Base-by-base conservation (phyloP, 2,888 invertebrate species). In the Scaptodrosophila latifasciaeformis region DNA sequence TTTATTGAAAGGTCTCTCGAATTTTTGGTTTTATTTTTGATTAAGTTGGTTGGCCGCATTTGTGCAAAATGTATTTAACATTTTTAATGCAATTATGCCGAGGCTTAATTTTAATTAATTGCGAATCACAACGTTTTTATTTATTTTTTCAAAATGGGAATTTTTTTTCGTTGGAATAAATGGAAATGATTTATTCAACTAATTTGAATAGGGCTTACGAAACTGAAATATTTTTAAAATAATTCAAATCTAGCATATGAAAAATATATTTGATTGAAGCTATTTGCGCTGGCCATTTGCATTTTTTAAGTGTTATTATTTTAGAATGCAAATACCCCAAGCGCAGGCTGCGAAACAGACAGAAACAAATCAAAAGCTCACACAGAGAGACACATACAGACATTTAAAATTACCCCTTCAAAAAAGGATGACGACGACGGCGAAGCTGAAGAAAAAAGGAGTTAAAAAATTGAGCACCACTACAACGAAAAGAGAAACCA, bases 291-390 rank as follows among this genome's bases (percentile, higher is more conserved):
- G n/a, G n/a, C n/a, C 27, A 27, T 27, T 27, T 27, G 9, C 27
- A 27, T 27, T 27, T 9, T 27, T 27, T n/a, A n/a, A n/a, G n/a
- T n/a, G n/a, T 64, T 60, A 56, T 67, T 67, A 60, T 74, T 57
- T 57, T 37, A 64, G 77, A 77, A 77, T 70, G 58, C 77, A 77
- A 66, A 51, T 53, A 54, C 40, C 31, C 50, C 44, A 42, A 31
- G 30, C 37, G 29, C 39, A 55, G n/a, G 39, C 24, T 47, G n/a
- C n/a, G 37, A 59, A 61, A 56, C 54, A 53, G 19, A 45, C 18
- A 18, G 29, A 21, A 35, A 27, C 15, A 57, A 19, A 49, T 31
- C 15, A 24, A 15, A 48, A 3, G 2, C 24, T 9, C 15, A 19
- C 17, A 27, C 21, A 30, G 17, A 34, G 40, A 39, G 29, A 49